Percentiles rank a stretch among this genome's conserved stretches.
Conservation (phyloP, 1,140 invertebrate genomes). For the Coelopa frigida region DNA sequence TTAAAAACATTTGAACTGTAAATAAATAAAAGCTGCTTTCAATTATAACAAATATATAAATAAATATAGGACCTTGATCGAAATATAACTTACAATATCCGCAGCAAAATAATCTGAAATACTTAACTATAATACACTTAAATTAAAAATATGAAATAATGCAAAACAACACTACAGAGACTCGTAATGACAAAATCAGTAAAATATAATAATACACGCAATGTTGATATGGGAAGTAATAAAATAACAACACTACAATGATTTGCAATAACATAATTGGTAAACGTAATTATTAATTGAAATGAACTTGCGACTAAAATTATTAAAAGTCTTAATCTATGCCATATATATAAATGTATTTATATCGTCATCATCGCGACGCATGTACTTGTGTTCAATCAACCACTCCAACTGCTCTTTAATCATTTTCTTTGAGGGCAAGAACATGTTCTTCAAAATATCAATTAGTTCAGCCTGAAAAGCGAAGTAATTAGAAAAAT, state of each 20-base stretch:
- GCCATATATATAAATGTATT: slow-evolving; percentile 98
- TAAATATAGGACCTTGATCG: too few relatives aligned
- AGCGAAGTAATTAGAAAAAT: slow-evolving; percentile 5
- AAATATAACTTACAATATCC: too few relatives aligned
- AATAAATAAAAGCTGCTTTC: too few relatives aligned
- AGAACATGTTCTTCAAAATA: slow-evolving; percentile 98
- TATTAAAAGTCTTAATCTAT: slow-evolving; percentile 45
- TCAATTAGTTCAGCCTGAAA: slow-evolving; percentile 85
- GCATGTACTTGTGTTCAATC: slow-evolving; percentile 98
- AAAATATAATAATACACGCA: neutral
- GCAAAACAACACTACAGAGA: too few relatives aligned
- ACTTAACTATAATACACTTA: too few relatives aligned
- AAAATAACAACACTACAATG: neutral
- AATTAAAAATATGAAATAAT: too few relatives aligned
- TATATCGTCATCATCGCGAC: slow-evolving; percentile 92
- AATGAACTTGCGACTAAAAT: neutral
- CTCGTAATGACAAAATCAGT: neutral
- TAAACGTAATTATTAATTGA: neutral
- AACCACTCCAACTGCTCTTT: slow-evolving; percentile 99
- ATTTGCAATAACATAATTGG: neutral
- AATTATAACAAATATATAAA: too few relatives aligned
- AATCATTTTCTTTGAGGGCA: slow-evolving; percentile 98
- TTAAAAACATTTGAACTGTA: too few relatives aligned
- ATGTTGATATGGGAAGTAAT: neutral
- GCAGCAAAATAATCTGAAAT: too few relatives aligned